phyloP scores from a whole-genome alignment of 2,113 vertebrate species.

The Epinephelus moara region DNA sequence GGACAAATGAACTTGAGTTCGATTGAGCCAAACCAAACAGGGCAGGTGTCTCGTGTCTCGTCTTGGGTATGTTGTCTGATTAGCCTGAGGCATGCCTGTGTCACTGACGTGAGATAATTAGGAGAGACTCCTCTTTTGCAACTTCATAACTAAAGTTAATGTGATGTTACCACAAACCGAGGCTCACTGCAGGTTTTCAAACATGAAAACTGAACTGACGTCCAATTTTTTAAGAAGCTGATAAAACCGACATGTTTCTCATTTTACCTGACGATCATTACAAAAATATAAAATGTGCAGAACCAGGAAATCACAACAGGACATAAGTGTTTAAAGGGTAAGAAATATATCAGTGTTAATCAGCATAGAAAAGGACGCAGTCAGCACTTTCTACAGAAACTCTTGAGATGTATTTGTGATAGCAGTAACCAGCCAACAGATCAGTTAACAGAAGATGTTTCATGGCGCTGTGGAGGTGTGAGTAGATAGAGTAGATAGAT shows the following conservation, averaged over 20 bases:
- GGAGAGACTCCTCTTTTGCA: neutral
- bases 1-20: too few relatives aligned
- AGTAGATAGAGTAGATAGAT: too few relatives aligned
- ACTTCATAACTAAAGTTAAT: neutral
- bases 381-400: neutral
- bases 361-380: neutral
- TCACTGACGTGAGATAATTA: neutral
- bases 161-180: neutral
- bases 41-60: too few relatives aligned
- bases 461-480: neutral
- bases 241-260: too few relatives aligned
- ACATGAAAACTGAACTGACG: neutral
- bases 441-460: neutral
- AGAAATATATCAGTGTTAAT: neutral
- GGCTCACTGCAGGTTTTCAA: neutral
- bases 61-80: too few relatives aligned
- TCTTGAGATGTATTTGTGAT: neutral
- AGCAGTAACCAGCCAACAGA: too few relatives aligned
- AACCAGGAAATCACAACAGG: neutral
- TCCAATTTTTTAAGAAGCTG: too few relatives aligned
- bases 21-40: too few relatives aligned
- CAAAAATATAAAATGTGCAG: neutral
- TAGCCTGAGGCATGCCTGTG: neutral
- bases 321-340: neutral
- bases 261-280: neutral